Evolutionary conservation across 1,140 invertebrate genomes (phyloP).

Genomic region (Saccostrea cuccullata): DNA sequence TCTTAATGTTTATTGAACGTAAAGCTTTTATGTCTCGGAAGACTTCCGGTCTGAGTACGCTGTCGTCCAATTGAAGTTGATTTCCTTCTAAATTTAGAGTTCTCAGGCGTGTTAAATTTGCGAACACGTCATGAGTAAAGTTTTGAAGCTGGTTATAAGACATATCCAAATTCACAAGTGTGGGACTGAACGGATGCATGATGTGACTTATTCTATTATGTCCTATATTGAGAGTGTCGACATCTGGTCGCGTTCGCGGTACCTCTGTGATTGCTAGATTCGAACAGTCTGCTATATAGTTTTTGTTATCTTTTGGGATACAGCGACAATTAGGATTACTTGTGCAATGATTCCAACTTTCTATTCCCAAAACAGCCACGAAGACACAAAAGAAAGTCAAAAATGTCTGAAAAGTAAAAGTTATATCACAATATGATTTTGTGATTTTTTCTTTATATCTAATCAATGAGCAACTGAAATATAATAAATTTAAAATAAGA

Average conservation of each 20-base stretch:
- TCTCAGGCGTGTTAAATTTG: background rate
- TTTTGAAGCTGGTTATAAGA: background rate
- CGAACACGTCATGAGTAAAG: background rate
- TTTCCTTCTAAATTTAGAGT: background rate
- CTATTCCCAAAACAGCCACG: background rate
- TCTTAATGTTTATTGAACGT: background rate
- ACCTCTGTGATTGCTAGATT: background rate
- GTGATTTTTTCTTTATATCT: too few relatives aligned
- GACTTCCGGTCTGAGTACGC: background rate
- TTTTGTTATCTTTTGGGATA: background rate
- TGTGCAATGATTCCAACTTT: background rate
- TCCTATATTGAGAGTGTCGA: background rate
- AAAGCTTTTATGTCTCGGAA: background rate
- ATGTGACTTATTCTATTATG: background rate
- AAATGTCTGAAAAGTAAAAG: background rate
- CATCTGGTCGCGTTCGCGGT: background rate
- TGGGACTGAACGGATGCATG: background rate
- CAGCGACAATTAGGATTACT: background rate
- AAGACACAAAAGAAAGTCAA: background rate
- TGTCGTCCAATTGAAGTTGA: background rate
- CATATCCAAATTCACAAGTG: background rate
- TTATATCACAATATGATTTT: too few relatives aligned
- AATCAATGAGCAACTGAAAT: too few relatives aligned
- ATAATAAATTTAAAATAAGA: too few relatives aligned
- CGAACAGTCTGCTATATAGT: background rate